These are phyloP conservation scores for Agrochola lota DNA, from an alignment of 2,888 invertebrate genomes.

Conservation along the genomic window DNA sequence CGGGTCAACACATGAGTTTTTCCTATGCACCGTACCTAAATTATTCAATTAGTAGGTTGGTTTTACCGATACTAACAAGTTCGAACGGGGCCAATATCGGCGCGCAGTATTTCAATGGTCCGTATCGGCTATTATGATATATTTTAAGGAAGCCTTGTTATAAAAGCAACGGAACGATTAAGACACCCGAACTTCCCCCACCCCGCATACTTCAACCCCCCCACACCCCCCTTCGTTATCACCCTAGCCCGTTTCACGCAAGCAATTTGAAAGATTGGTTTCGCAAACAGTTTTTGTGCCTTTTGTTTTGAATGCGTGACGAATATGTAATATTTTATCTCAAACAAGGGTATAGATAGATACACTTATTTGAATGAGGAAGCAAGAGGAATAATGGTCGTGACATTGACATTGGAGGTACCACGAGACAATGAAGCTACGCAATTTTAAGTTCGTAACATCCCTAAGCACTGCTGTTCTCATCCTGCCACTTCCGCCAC, in stretches of 20 bases:
- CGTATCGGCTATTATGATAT: slow-evolving; percentile 27
- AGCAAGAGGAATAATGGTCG: not conserved
- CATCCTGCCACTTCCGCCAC: not conserved
- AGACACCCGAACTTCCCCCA: slow-evolving; percentile 39
- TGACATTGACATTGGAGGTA: not conserved
- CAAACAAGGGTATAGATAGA: not conserved
- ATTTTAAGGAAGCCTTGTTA: slow-evolving; percentile 54
- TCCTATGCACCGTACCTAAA: not conserved
- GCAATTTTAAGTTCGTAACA: slow-evolving; percentile 11
- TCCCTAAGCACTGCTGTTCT: not conserved
- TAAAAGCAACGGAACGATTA: slow-evolving; percentile 60
- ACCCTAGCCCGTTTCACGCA: slow-evolving; percentile 43
- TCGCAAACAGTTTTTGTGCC: slow-evolving; percentile 51
- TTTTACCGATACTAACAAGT: not conserved
- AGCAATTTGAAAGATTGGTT: slow-evolving; percentile 65
- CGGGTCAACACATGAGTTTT: too few species aligned
- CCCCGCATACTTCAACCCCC: not conserved
- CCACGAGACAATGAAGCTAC: not conserved
- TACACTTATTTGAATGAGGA: not conserved
- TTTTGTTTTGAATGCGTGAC: slow-evolving; percentile 30
- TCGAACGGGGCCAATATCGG: not conserved
- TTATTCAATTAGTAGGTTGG: not conserved
- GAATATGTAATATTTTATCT: slow-evolving; percentile 18
- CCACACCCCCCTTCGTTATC: slow-evolving; percentile 30
- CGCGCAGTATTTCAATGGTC: not conserved